Base-by-base conservation (phyloP, 2,888 invertebrate species). In the Cactoblastis cactorum region DNA sequence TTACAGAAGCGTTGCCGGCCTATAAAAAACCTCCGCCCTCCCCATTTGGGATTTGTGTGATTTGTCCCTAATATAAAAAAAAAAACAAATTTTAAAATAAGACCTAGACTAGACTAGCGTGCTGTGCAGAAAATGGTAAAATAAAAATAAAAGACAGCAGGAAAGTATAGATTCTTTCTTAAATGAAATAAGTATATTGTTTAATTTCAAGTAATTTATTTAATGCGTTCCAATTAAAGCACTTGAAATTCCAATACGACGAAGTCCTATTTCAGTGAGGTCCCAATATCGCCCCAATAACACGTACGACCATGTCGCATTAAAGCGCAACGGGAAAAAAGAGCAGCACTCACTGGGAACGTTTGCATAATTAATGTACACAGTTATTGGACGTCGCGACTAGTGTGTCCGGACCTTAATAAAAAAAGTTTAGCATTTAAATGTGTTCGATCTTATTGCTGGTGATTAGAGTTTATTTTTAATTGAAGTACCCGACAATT, bases 301-400 rank as follows among this genome's bases (percentile, higher is more conserved):
- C 77, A 79, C 76, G 78, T 80, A 71, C 65, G 58, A 66, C 69
- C 64, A 54, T 66, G 67, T 64, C 66, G 68, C 74, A 75, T 76
- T 78, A 74, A 74, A 70, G 69, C 67, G 67, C 61, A 60, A 55
- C 50, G 62, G 58, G 55, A 60, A 59, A 67, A 71, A 74, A 69
- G 74, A 61, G 68, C 69, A 73, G 71, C 63, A 67, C 67, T 64
- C 55, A 55, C 63, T 69, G 66, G 61, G 61, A 67, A 67, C 73
- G 74, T 81, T 82, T 80, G 80, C 80, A 83, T 83, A 82, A 80
- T 81, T 74, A 80, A 78, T 74, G 71, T 68, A 65, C 68, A 61
- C 55, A 65, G 67, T 72, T 75, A 74, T 75, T 73, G 74, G 67
- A 71, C 67, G 67, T 62, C 52, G 58, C 61, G 63, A 64, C 65